phyloP scores from a whole-genome alignment of 1,140 invertebrate species.

The Subanguina moxae region DNA sequence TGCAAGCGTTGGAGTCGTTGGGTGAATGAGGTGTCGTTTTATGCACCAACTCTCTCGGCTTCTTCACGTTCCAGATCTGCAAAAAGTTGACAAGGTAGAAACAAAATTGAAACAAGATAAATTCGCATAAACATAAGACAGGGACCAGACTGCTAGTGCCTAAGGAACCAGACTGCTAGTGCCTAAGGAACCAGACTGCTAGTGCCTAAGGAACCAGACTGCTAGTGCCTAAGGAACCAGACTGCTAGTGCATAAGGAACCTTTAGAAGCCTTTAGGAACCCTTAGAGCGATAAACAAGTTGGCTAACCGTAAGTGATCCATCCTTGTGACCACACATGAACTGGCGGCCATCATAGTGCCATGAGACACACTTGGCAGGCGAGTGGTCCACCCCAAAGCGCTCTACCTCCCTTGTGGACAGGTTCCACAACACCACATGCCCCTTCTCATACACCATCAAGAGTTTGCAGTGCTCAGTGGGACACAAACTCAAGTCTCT shows the following conservation, averaged over 20 bases:
- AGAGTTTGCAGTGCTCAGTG: slow-evolving; percentile 66
- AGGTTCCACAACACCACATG: slow-evolving; percentile 93
- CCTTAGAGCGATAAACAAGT: background rate
- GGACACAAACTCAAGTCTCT: slow-evolving; percentile 63
- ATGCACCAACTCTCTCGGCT: slow-evolving; percentile 45
- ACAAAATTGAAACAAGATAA: no score
- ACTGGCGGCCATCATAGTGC: slow-evolving; percentile 96
- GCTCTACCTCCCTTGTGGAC: slow-evolving; percentile 72
- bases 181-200: no score
- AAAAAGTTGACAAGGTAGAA: background rate
- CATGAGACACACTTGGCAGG: slow-evolving; percentile 77
- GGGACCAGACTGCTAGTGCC: no score
- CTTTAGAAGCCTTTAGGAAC: slow-evolving; percentile 2
- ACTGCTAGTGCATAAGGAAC: background rate
- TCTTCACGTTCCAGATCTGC: slow-evolving; percentile 52
- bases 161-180: no score
- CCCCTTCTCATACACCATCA: slow-evolving; percentile 92
- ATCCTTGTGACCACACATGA: slow-evolving; percentile 91
- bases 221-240: no score
- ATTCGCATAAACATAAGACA: no score
- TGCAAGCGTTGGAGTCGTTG: slow-evolving; percentile 21
- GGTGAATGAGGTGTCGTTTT: slow-evolving; percentile 49
- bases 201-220: no score
- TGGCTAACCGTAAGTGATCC: slow-evolving; percentile 63
- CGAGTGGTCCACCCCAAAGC: slow-evolving; percentile 57